A percentile compares a stretch with the other conserved stretches of the same genome.
Evolutionary conservation across 1,140 invertebrate genomes (phyloP).

Genomic region (Apis laboriosa): DNA sequence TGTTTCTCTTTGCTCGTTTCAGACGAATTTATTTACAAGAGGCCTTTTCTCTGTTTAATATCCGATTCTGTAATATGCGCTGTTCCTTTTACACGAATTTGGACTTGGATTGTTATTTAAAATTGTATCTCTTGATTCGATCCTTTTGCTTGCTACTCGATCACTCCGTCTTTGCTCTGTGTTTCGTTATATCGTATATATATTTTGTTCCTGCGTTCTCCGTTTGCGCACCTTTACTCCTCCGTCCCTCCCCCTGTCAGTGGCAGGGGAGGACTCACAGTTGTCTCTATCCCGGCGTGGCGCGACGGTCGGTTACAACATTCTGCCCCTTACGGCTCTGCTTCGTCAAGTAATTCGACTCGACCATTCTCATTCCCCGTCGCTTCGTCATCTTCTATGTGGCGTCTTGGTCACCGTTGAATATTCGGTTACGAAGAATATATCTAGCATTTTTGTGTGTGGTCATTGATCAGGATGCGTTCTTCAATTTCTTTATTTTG

Average conservation of each 20-base stretch:
- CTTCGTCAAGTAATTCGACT: constrained; percentile 47
- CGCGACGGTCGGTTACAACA: no score
- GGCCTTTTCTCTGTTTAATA: neutral
- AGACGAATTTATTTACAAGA: neutral
- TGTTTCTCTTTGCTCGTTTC: neutral
- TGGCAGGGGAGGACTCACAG: neutral
- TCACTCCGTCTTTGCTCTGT: neutral
- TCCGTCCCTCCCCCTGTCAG: neutral
- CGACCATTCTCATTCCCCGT: constrained; percentile 51
- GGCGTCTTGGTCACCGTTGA: constrained; percentile 2
- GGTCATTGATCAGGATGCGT: neutral
- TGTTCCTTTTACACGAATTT: no score
- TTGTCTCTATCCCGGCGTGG: no score
- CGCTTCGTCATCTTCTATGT: constrained; percentile 20
- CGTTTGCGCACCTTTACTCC: no score
- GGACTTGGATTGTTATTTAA: no score
- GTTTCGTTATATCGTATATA: neutral
- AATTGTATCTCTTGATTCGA: no score
- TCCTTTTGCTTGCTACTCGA: no score
- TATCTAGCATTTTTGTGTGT: neutral
- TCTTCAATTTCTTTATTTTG: neutral
- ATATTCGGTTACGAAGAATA: constrained; percentile 47
- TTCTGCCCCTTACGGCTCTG: neutral
- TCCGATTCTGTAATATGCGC: no score
- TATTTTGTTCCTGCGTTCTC: no score